phyloP scores from a whole-genome alignment of 2,113 vertebrate genomes.

The Petaurus breviceps region DNA sequence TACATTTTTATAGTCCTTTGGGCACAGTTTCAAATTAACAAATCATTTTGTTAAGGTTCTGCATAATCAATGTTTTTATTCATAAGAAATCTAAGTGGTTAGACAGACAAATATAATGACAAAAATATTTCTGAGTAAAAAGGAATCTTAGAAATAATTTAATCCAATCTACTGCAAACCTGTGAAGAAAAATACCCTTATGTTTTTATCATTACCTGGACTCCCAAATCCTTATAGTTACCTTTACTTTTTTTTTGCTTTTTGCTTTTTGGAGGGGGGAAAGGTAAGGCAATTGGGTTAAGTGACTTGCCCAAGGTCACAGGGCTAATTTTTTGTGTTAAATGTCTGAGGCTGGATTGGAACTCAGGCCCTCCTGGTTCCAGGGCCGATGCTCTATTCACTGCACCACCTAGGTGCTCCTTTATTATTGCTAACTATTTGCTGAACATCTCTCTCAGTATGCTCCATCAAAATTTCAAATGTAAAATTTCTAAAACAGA shows the following conservation, averaged over 20 bases:
- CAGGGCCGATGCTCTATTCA: too few species aligned
- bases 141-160: background rate
- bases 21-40: background rate
- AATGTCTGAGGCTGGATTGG: too few species aligned
- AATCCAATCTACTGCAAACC: background rate
- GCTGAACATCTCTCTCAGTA: background rate
- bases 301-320: too few species aligned
- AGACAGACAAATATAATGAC: background rate
- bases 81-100: background rate
- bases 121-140: background rate
- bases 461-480: background rate
- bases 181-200: background rate
- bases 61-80: background rate
- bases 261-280: too few species aligned
- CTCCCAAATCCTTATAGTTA: background rate
- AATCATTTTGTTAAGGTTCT: background rate
- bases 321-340: too few species aligned
- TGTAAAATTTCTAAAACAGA: background rate
- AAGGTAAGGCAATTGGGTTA: too few species aligned
- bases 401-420: too few species aligned
- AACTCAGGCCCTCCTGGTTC: too few species aligned
- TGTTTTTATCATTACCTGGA: background rate
- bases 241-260: background rate
- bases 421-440: background rate
- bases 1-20: background rate